phyloP scores from a whole-genome alignment of 2,113 vertebrate species.

The Stictonetta naevosa region DNA sequence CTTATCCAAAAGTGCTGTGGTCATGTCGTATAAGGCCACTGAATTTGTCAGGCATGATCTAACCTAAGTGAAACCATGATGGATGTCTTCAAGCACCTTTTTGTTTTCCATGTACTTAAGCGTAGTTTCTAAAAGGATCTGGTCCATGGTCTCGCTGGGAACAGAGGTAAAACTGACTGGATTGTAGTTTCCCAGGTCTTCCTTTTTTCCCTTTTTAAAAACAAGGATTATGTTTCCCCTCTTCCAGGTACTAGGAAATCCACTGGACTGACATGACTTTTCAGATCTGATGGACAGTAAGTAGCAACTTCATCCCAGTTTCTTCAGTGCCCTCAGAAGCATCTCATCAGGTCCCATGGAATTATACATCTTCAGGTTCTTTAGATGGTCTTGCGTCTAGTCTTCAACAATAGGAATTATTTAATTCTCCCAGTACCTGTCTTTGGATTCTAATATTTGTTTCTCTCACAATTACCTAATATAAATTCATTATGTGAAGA shows the following conservation, averaged over 20 bases:
- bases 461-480: not conserved
- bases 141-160: not conserved
- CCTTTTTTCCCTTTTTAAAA: not conserved
- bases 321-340: not conserved
- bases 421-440: not conserved
- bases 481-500: not conserved
- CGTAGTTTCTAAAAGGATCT: not conserved
- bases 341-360: not conserved
- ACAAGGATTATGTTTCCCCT: not conserved
- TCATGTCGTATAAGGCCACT: no score
- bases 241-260: not conserved
- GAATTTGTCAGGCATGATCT: no score
- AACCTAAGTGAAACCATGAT: no score
- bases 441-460: not conserved
- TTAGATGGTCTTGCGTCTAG: not conserved
- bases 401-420: not conserved
- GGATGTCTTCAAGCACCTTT: no score
- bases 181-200: not conserved
- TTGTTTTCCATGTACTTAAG: not conserved
- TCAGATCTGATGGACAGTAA: not conserved
- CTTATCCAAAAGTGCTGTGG: no score
- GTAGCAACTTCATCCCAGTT: not conserved
- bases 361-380: not conserved
- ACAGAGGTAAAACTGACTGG: not conserved
- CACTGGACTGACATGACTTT: not conserved